phyloP scores from a whole-genome alignment of 2,113 vertebrate genomes.

The Clarias macrocephalus region DNA sequence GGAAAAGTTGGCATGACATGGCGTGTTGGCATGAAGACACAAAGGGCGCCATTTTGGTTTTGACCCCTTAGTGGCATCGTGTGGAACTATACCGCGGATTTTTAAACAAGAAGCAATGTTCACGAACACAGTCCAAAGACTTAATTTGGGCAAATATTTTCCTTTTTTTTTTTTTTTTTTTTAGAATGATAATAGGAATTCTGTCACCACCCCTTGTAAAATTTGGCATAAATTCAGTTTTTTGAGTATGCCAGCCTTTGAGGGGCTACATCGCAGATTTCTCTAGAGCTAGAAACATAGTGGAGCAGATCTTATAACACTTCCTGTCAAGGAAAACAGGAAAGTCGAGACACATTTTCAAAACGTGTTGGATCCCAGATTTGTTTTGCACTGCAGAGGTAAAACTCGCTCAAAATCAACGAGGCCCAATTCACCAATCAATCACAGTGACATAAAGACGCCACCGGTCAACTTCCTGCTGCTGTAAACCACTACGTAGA shows the following conservation, averaged over 20 bases:
- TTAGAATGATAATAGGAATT: too few species aligned
- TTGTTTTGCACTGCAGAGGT: slow-evolving; percentile 30
- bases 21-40: too few species aligned
- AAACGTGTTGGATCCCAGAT: neutral
- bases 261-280: neutral
- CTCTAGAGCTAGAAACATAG: neutral
- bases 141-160: too few species aligned
- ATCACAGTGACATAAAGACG: neutral
- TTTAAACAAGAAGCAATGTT: too few species aligned
- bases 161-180: too few species aligned
- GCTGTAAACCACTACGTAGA: neutral
- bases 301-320: neutral
- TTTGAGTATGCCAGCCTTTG: neutral
- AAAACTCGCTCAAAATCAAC: slow-evolving; percentile 18
- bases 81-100: too few species aligned
- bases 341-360: neutral
- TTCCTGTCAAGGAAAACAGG: neutral
- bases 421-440: slow-evolving; percentile 13
- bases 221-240: neutral
- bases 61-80: too few species aligned
- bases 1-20: too few species aligned
- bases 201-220: neutral
- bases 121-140: too few species aligned
- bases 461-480: neutral
- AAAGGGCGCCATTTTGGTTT: too few species aligned